A percentile compares a stretch with the other conserved stretches of the same genome.
phyloP scores from a whole-genome alignment of 2,888 invertebrate species.

The Yponomeuta evonymella region DNA sequence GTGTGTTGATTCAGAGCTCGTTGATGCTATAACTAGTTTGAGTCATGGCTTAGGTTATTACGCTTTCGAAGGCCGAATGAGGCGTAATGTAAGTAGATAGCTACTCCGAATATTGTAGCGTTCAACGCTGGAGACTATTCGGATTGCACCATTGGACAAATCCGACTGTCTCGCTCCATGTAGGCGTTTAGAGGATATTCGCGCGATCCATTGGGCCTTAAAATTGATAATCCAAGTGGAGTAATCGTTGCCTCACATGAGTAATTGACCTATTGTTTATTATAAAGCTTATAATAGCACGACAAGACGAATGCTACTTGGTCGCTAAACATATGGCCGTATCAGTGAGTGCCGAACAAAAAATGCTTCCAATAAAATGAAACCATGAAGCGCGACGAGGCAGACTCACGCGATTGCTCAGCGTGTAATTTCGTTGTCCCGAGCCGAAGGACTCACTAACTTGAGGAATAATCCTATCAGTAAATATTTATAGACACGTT shows the following conservation, averaged over 20 bases:
- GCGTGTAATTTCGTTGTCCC: constrained; percentile 60
- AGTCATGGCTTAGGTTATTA: constrained; percentile 56
- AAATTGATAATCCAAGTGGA: constrained; percentile 27
- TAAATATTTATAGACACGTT: constrained; percentile 63
- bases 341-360: constrained; percentile 45
- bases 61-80: constrained; percentile 47
- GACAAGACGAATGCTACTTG: background rate
- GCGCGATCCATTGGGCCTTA: constrained; percentile 27
- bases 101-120: background rate
- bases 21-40: constrained; percentile 44
- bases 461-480: constrained; percentile 61
- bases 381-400: constrained; percentile 55
- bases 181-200: constrained; percentile 31
- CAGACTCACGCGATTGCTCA: constrained; percentile 67
- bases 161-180: constrained; percentile 36
- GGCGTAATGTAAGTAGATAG: constrained; percentile 32
- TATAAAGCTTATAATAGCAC: constrained; percentile 24
- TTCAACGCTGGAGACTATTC: constrained; percentile 8
- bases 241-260: constrained; percentile 22
- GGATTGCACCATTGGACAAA: constrained; percentile 37
- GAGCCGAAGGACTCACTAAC: constrained; percentile 26
- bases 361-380: constrained; percentile 52
- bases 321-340: constrained; percentile 17
- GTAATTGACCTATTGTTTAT: constrained; percentile 23
- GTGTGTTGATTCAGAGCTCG: background rate